Conservation (phyloP, 1,140 invertebrate species). For the Megathymus violae region DNA sequence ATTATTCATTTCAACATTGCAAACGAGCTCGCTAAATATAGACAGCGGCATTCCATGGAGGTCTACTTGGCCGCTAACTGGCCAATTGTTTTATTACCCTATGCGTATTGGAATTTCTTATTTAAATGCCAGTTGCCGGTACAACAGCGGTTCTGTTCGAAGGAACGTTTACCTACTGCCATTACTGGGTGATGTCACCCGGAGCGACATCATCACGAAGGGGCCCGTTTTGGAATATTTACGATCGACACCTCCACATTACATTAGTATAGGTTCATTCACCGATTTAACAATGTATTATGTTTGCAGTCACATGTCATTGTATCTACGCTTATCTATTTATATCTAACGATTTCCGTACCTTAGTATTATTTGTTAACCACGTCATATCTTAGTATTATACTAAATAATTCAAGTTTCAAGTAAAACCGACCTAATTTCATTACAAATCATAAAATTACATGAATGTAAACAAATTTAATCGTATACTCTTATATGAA, state of each 20-base stretch:
- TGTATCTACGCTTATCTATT: constrained; percentile 59
- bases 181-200: constrained; percentile 70
- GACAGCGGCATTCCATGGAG: constrained; percentile 62
- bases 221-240: constrained; percentile 74
- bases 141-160: no score
- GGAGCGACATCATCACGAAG: constrained; percentile 54
- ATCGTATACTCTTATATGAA: no score
- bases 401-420: no score
- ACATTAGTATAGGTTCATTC: constrained; percentile 74
- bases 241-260: constrained; percentile 77
- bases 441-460: no score
- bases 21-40: constrained; percentile 74
- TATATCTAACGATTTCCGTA: constrained; percentile 46
- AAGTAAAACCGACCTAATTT: no score
- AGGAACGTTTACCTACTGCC: no score
- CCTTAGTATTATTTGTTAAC: constrained; percentile 29
- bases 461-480: no score
- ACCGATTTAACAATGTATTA: constrained; percentile 59
- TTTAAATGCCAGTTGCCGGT: constrained; percentile 62
- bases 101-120: constrained; percentile 60
- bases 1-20: constrained; percentile 70
- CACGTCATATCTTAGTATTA: neutral
- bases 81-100: constrained; percentile 62
- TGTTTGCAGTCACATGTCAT: constrained; percentile 34
- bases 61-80: constrained; percentile 57